phyloP scores from a whole-genome alignment of 1,140 invertebrate genomes.

The Scaptodrosophila lebanonensis region DNA sequence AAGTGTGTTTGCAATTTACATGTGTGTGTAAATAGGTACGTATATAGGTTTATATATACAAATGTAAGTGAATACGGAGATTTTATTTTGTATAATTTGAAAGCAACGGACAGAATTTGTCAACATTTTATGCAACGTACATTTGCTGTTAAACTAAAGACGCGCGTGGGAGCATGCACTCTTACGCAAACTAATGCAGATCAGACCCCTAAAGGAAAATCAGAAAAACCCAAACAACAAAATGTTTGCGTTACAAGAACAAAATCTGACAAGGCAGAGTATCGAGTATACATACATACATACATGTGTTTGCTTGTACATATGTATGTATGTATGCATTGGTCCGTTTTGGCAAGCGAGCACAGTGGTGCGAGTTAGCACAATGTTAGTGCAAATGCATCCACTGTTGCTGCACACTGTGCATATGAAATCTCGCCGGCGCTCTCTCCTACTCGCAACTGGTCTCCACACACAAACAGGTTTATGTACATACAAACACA shows the following conservation, averaged over 20 bases:
- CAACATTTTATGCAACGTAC: too few species aligned
- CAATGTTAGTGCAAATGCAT: background rate
- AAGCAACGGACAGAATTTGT: too few species aligned
- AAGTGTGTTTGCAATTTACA: constrained; percentile 13
- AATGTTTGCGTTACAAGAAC: too few species aligned
- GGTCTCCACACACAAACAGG: constrained; percentile 47
- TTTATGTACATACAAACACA: constrained; percentile 31
- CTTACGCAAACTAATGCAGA: too few species aligned
- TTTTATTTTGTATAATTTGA: too few species aligned
- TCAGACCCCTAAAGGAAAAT: too few species aligned
- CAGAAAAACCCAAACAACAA: too few species aligned
- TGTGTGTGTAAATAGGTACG: constrained; percentile 9
- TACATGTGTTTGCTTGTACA: background rate
- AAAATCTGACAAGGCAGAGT: too few species aligned
- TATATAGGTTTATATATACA: constrained; percentile 9
- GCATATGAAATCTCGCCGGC: constrained; percentile 23
- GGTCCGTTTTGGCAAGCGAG: constrained; percentile 57
- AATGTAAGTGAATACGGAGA: too few species aligned
- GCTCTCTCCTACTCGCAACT: constrained; percentile 39
- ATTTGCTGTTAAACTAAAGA: too few species aligned
- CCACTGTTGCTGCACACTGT: constrained; percentile 44
- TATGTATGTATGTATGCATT: constrained; percentile 1
- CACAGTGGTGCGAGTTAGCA: constrained; percentile 40
- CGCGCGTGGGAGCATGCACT: too few species aligned
- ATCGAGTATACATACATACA: too few species aligned